Conservation (phyloP, 2,888 invertebrate species). For the Cremastinae sp. region DNA sequence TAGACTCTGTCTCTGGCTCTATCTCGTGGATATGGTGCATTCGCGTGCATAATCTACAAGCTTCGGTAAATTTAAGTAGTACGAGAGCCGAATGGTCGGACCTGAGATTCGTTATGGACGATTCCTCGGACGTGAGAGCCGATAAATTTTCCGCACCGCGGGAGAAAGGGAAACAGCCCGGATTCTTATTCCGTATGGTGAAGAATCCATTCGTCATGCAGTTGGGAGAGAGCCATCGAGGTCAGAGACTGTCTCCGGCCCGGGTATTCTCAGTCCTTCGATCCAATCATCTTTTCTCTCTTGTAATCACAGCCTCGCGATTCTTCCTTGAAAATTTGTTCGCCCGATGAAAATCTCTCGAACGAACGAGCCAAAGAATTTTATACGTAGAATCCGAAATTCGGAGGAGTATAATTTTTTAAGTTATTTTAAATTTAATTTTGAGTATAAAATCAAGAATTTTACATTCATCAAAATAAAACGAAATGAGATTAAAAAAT, state of each 20-base stretch:
- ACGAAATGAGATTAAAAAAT: too few species aligned
- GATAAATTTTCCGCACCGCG: constrained; percentile 54
- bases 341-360: constrained; percentile 14
- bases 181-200: constrained; percentile 61
- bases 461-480: too few species aligned
- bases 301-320: not conserved
- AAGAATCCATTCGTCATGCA: constrained; percentile 64
- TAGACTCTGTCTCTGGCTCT: constrained; percentile 26
- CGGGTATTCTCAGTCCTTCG: constrained; percentile 22
- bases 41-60: constrained; percentile 59
- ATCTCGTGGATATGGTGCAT: constrained; percentile 55
- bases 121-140: constrained; percentile 12
- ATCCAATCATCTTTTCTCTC: constrained; percentile 33
- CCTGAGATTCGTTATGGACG: constrained; percentile 33
- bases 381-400: too few species aligned
- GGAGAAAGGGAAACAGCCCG: constrained; percentile 42
- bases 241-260: constrained; percentile 34
- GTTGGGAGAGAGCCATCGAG: constrained; percentile 54
- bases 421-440: too few species aligned
- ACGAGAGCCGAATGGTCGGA: constrained; percentile 32
- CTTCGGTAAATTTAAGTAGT: constrained; percentile 57
- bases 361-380: too few species aligned
- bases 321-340: not conserved
- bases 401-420: too few species aligned
- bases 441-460: too few species aligned